phyloP scores from a whole-genome alignment of 2,113 vertebrate genomes.

The Microcebus ravelobensis region DNA sequence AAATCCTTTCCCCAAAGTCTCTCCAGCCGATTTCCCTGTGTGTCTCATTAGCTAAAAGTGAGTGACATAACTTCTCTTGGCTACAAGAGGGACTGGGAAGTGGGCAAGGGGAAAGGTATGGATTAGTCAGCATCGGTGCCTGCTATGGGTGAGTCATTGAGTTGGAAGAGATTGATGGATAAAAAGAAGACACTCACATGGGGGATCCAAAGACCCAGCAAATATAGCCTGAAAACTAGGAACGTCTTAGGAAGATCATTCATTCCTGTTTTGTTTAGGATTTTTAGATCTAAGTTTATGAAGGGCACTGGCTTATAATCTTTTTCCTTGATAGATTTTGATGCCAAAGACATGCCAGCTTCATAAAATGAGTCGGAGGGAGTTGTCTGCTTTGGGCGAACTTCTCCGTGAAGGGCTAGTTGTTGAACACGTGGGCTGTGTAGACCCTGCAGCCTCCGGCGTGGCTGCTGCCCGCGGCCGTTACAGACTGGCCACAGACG shows the following conservation, averaged over 20 bases:
- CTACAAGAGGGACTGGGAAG: background rate
- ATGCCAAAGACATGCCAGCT: background rate
- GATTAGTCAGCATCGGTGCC: too few relatives aligned
- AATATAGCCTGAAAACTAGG: background rate
- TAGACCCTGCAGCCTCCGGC: background rate
- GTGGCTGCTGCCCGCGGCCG: rapidly evolving
- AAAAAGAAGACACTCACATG: background rate
- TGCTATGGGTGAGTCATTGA: background rate
- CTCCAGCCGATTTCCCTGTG: background rate
- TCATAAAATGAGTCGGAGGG: background rate
- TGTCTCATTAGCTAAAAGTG: background rate
- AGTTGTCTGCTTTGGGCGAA: background rate
- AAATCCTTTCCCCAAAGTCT: background rate
- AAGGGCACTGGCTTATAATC: background rate
- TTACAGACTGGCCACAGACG: background rate
- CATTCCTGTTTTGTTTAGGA: background rate
- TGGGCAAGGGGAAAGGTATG: background rate
- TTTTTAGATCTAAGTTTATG: background rate
- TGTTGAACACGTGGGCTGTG: background rate
- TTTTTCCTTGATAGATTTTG: background rate
- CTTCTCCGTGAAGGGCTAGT: background rate
- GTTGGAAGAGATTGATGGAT: background rate
- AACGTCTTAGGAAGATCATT: background rate
- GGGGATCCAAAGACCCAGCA: background rate
- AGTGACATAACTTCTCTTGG: background rate